Evolutionary conservation across 2,888 invertebrate genomes (phyloP).

Genomic region (Linnaemya vulpina): DNA sequence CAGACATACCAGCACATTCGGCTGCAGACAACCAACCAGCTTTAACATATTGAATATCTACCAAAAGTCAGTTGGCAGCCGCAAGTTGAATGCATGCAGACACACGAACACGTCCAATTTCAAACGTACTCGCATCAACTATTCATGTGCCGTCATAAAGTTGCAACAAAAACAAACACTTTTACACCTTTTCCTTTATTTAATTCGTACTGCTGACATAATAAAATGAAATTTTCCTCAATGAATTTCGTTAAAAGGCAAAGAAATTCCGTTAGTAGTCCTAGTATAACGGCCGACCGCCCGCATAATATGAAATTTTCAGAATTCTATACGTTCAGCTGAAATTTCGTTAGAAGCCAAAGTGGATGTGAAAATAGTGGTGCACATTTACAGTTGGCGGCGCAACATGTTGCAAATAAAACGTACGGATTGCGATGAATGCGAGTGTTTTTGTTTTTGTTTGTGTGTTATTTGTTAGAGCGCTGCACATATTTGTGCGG

Average conservation of each 20-base stretch:
- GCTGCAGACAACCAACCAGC: conserved; percentile 34
- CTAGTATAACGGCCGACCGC: conserved; percentile 48
- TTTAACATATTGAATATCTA: conserved; percentile 40
- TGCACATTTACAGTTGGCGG: conserved; percentile 47
- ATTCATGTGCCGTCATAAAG: conserved; percentile 46
- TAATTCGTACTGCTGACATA: conserved; percentile 49
- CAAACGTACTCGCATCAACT: background rate
- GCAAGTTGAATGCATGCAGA: conserved; percentile 26
- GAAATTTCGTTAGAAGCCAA: conserved; percentile 8
- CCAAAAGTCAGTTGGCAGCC: conserved; percentile 68
- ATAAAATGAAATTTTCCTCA: conserved; percentile 36
- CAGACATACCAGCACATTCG: conserved; percentile 20
- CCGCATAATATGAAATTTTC: conserved; percentile 60
- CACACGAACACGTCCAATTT: background rate
- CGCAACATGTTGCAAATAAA: conserved; percentile 63
- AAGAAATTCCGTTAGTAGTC: conserved; percentile 68
- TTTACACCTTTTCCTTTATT: conserved; percentile 65
- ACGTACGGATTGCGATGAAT: background rate
- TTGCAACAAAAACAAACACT: conserved; percentile 51
- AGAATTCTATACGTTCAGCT: conserved; percentile 38
- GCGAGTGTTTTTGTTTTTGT: background rate
- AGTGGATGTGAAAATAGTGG: background rate
- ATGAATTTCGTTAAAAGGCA: conserved; percentile 54
- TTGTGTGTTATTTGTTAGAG: conserved; percentile 25
- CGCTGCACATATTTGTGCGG: conserved; percentile 65